Percentiles rank a stretch among this genome's conserved stretches.
phyloP scores from a whole-genome alignment of 2,888 invertebrate species.

The Synergus laeviventris region DNA sequence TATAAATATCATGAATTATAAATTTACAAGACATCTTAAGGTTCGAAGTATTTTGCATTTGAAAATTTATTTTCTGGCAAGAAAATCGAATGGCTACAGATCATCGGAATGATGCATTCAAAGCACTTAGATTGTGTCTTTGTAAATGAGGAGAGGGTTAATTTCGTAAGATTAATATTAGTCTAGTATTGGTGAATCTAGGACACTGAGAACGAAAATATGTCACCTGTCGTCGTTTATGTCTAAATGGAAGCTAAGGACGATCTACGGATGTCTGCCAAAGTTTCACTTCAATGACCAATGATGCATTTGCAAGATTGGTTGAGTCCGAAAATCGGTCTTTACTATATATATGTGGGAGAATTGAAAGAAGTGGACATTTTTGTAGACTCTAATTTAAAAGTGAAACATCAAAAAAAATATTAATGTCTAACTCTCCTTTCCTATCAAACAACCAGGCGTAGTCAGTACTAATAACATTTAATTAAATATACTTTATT shows the following conservation, averaged over 20 bases:
- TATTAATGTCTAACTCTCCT: not conserved
- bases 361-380: not conserved
- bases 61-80: constrained; percentile 33
- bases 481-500: not conserved
- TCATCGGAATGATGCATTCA: constrained; percentile 14
- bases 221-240: constrained; percentile 28
- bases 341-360: not conserved
- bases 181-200: constrained; percentile 43
- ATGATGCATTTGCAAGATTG: constrained; percentile 46
- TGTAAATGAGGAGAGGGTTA: constrained; percentile 38
- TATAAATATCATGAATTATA: not conserved
- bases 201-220: constrained; percentile 45
- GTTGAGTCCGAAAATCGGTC: constrained; percentile 19
- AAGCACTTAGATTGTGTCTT: constrained; percentile 1
- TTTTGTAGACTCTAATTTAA: not conserved
- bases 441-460: not conserved
- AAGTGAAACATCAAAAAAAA: not conserved
- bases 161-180: constrained; percentile 42
- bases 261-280: constrained; percentile 44
- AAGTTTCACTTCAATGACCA: constrained; percentile 41
- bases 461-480: not conserved
- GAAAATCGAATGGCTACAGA: not conserved
- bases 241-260: constrained; percentile 32
- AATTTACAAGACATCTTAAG: not conserved
- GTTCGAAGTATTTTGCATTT: not conserved